Evolutionary conservation across 1,140 invertebrate genomes (phyloP), one percentile per base, ranked within the genome.

Genomic region (Radopholus similis): DNA sequence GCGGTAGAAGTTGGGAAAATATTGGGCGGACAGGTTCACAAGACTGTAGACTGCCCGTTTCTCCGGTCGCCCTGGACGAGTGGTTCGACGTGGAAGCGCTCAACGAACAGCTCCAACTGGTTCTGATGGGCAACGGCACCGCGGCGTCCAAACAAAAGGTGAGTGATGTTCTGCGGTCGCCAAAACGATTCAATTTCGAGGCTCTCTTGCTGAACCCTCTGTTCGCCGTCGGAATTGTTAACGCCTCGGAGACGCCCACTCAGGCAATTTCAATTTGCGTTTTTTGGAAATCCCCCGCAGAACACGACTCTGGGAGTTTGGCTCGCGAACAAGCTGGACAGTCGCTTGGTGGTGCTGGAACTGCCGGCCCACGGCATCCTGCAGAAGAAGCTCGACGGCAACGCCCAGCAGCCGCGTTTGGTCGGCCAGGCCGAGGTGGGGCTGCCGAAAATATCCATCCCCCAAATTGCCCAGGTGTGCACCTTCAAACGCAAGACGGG

Each of bases 151-250:
- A 62, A 28, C 40, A 42, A 23, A 47, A 49, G 21, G n/a, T n/a
- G n/a, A n/a, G n/a, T n/a, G n/a, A n/a, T n/a, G n/a, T n/a, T n/a
- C n/a, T n/a, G n/a, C n/a, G n/a, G n/a, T n/a, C n/a, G n/a, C n/a
- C n/a, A n/a, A n/a, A n/a, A n/a, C n/a, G n/a, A n/a, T n/a, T n/a
- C n/a, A n/a, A n/a, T n/a, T n/a, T n/a, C n/a, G n/a, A n/a, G n/a
- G 38, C 59, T 23, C 42, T 21, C 13, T 21, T 62, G 30, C 49
- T 62, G n/a, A 62, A 62, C 18, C 59, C 59, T 21, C 30, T 62
- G 40, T 62, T 42, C 49, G 18, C 59, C 1, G 30, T 40, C 13
- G 59, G 59, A 32, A 62, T 62, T 13, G 59, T 40, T 4, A 35
- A 62, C 15, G 21, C 40, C 4, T 13, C 28, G n/a, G 32, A 62